These are phyloP conservation scores for Diacarnus erythraeanus DNA, from an alignment of 37 sponge, comb jelly and placozoan genomes.

Conservation along the genomic window DNA sequence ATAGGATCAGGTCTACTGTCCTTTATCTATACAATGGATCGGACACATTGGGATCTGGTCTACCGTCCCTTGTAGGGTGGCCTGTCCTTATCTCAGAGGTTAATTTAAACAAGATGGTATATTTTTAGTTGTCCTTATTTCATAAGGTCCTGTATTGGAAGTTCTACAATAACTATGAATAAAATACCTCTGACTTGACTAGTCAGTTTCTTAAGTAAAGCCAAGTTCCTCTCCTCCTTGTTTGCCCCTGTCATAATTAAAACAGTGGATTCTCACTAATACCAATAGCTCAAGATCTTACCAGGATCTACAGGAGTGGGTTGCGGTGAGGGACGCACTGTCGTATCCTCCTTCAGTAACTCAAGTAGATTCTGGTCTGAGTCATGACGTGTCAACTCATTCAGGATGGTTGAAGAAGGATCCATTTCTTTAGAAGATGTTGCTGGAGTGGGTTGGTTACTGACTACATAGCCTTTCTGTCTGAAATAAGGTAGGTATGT, in stretches of 20 bases:
- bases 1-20: no score
- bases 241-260: not conserved
- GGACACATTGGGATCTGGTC: no score
- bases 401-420: constrained; percentile 20
- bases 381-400: constrained; percentile 17
- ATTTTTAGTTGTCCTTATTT: no score
- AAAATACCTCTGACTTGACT: constrained; percentile 8
- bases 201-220: constrained; percentile 6
- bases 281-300: not conserved
- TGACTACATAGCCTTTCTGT: constrained; percentile 10
- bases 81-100: no score
- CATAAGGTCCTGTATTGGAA: not conserved
- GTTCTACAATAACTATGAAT: not conserved
- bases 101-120: no score
- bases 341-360: not conserved
- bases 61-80: no score
- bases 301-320: not conserved
- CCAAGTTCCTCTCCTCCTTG: not conserved
- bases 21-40: no score
- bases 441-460: not conserved
- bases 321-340: not conserved
- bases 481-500: constrained; percentile 28
- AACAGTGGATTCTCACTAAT: not conserved
- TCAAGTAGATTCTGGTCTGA: constrained; percentile 35
- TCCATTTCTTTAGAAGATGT: not conserved